Base-by-base conservation (phyloP, 2,888 invertebrate species). In the Apoderus coryli region DNA sequence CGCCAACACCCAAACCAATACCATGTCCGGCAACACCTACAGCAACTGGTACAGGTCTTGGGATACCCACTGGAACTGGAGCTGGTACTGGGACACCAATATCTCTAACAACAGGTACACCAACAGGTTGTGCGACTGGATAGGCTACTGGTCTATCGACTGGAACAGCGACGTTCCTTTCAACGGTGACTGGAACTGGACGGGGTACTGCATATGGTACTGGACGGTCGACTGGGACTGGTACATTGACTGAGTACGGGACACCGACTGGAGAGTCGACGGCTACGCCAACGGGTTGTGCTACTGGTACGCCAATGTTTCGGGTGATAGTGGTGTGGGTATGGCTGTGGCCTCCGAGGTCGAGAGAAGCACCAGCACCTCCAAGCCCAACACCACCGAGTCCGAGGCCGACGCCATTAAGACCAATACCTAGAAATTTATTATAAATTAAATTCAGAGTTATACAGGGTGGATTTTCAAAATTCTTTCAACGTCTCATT, bases 81-180 rank as follows among this genome's bases (percentile, higher is more conserved):
- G 32, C 27, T 4, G 39, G 39, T 11, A 37, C 32, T 10, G 32
- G 31, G 2, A 39, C 39, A n/a, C 35, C 31, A 12, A 37, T 33
- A 16, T 39, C 39, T n/a, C n/a, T 6, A 7, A 19, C n/a, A n/a
- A 19, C 19, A 6, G 19, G 19, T 11, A 38, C 33, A 6, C 25
- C 14, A 12, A 25, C 42, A 4, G 44, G 43, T 24, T 49, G 48
- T 10, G 49, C 49, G 16, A 53, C 50, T 11, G 47, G 43, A 3
- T 53, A 49, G n/a, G 50, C 64, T 2, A 67, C 64, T 1, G 68
- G 66, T 36, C 69, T 63, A 6, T 67, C 59, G 5, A 69, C 63
- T 1, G 64, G 67, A 14, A 64, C 62, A 2, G 65, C 59, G 15
- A 66, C 61, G 2, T 64, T 63, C 32, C 63, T 54, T 37, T 65